Base-by-base conservation (phyloP, 2,113 vertebrate genomes). In the Potamarius usumacintae region DNA sequence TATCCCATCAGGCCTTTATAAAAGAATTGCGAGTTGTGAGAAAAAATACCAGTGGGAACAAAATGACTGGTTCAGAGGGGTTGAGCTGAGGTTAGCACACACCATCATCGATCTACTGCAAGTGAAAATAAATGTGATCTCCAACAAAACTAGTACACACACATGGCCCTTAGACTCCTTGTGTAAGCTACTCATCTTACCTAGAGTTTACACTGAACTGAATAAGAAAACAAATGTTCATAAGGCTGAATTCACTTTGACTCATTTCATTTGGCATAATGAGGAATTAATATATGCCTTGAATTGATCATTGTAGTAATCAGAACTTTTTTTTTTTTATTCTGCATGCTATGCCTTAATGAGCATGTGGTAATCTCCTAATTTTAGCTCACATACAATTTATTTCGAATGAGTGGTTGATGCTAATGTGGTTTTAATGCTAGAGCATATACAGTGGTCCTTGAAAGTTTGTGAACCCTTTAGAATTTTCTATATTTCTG, bases 51-150 rank as follows among this genome's bases (percentile, higher is more conserved):
- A 81, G 50, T 90, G 89, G 88, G 88, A 93, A 91, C 85, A 82
- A 90, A 87, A 90, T 92, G 89, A 92, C 83, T 86, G 74, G 79
- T 90, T 90, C 87, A 90, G 87, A 92, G 92, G 91, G 91, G 87
- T 67, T 88, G 88, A 83, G 82, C 74, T 82, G 25, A 83, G 93
- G 89, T 92, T 91, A 93, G n/a, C 14, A 67, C 91, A 91, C 90
- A 81, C n/a, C 34, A 9, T 93, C 89, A 93, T 85, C 90, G 90
- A 89, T 89, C 92, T 90, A 88, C 50, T 89, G 86, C 79, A 69
- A 85, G 55, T 80, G 11, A 82, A 82, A 87, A 72, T 48, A 72
- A 60, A 87, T n/a, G 52, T 7, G 30, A 27, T 48, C 52, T 27
- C 12, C 53, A 74, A 67, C 48, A 67, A 78, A 20, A 25, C 42